Evolutionary conservation across 2,797 vertebrate species (phyloP), one percentile per base, ranked within the genome.

Genomic region (Hydrolagus colliei): DNA sequence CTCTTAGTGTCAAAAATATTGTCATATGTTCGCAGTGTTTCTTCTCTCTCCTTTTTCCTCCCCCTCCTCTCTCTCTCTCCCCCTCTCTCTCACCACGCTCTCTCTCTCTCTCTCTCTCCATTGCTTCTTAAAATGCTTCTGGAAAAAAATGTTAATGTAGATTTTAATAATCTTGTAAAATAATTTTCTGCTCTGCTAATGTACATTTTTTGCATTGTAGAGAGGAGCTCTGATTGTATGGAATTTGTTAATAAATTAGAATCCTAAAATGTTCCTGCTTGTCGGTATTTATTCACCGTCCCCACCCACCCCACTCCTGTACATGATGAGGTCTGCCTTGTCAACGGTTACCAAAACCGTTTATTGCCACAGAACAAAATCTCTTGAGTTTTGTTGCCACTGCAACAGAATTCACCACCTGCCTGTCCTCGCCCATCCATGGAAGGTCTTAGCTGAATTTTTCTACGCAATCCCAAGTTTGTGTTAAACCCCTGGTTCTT

Each of bases 241-340:
- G 94, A 93, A 95, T 94, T 94, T 94, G 94, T 93, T 94, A 94
- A 94, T 95, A 94, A 95, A 94, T 91, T 90, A 93, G 92, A 92
- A 91, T 91, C 91, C 89, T 92, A 89, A 91, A 52, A 88, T 89
- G 73, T 85, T 85, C 88, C 78, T 87, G 87, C 86, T 68, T 85
- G 62, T 0, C 88, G 68, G 72, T 85, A 8, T 87, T 91, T 89
- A 27, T 90, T 1, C 72, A 89, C 88, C 68, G 27, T 52, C 41
- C 41, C 41, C 41, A 27, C 27, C 27, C 27, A 27, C 27, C 27
- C 27, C 27, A 27, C 6, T 59, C 59, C 61, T 73, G 16, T 80
- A 4, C 27, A 32, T 14, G 41, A 52, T 52, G 20, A 79, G 77
- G 65, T 65, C 78, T 59, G 32, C 52, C 41, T 52, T 6, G 41